Base-by-base conservation (phyloP, 2,113 vertebrate species). In the Sorex araneus region DNA sequence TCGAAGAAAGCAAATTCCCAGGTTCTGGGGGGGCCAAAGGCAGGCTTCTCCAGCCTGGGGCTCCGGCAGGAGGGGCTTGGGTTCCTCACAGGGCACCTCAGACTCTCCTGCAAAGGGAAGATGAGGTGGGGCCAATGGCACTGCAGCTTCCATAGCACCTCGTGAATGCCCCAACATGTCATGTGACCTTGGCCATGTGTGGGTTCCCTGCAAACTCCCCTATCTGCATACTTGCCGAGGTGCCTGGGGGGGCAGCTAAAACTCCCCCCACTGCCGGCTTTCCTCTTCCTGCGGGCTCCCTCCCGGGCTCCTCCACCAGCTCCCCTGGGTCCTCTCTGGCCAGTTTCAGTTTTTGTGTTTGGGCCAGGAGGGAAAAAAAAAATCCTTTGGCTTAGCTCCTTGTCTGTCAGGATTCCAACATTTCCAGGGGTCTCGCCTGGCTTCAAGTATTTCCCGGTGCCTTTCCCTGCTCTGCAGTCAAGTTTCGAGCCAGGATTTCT, bases 401-500 rank as follows among this genome's bases (percentile, higher is more conserved):
- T 78, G 64, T 80, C 85, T 96, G 90, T 94, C 96, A 92, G 34
- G 78, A 92, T 84, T 84, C 95, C 96, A 96, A 77, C 79, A 84
- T 84, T 83, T 93, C 79, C 90, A 95, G 94, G 95, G 96, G 95
- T 87, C 96, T 95, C 5, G 83, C 95, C 89, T 79, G 94, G 96
- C 92, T 95, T 96, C 95, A 91, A 94, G 86, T 85, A 95, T 94
- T 96, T 95, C 91, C 84, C 69, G 0, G 89, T 82, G 96, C 96
- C 92, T 95, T 92, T 91, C 91, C 81, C 86, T n/a, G n/a, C 92
- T 95, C 88, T 8, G 8, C 30, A 89, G 94, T 82, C 81, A 75
- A 77, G 96, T 84, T 94, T 95, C 94, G 23, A 91, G 97, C 96
- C 94, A 95, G 89, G 84, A 93, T 91, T 95, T 96, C 94, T 96